A percentile compares a stretch with the other conserved stretches of the same genome.
Evolutionary conservation across 1,140 invertebrate genomes (phyloP).

Genomic region (honey bee (Apis mellifera)): Amel_HAv3.1 CM009931.2:21470001-21470500

Average conservation of each 20-base stretch:
- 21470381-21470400: neutral
- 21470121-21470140: conserved; percentile 26
- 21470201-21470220: conserved; percentile 61
- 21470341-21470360: neutral
- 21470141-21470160: conserved; percentile 39
- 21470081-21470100: neutral
- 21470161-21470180: conserved; percentile 50
- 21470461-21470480: neutral
- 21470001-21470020: no score
- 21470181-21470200: conserved; percentile 57
- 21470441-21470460: neutral
- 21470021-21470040: no score
- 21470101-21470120: conserved; percentile 9
- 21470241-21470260: conserved; percentile 55
- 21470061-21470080: neutral
- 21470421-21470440: conserved; percentile 1
- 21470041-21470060: neutral
- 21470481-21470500: conserved; percentile 18
- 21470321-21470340: conserved; percentile 19
- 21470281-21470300: conserved; percentile 21
- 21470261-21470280: conserved; percentile 19
- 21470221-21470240: conserved; percentile 59
- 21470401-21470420: neutral
- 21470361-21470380: conserved; percentile 1
- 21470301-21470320: conserved; percentile 25